A percentile compares a stretch with the other conserved stretches of the same genome.
These are phyloP conservation scores for Globodera rostochiensis DNA, from an alignment of 1,140 invertebrate genomes.

Conservation along the genomic window DNA sequence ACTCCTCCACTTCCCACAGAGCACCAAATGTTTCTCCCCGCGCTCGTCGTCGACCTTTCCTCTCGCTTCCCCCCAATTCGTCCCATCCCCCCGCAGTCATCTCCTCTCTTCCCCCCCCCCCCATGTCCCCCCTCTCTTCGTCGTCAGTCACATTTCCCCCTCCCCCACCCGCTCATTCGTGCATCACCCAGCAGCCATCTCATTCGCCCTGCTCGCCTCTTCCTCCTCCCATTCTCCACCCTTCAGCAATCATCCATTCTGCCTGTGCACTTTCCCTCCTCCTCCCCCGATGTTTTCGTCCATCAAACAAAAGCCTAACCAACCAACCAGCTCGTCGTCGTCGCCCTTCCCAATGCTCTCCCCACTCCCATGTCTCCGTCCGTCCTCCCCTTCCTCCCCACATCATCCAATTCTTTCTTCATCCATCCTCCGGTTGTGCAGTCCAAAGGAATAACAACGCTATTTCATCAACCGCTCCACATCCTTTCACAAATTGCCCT, in stretches of 20 bases:
- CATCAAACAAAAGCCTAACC: slow-evolving; percentile 7
- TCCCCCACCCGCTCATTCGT: slow-evolving; percentile 3
- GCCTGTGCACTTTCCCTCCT: slow-evolving; percentile 6
- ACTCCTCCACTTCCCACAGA: background rate
- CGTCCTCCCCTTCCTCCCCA: background rate
- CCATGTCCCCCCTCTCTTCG: background rate
- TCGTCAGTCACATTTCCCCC: background rate
- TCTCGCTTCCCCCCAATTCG: background rate
- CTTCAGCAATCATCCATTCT: too few relatives aligned
- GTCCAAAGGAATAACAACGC: background rate
- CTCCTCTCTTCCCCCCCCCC: slow-evolving; percentile 10
- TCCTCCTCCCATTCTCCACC: background rate
- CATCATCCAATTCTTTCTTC: slow-evolving; percentile 8
- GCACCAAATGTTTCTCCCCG: background rate
- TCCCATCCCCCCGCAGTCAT: slow-evolving; percentile 26
- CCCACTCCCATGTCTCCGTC: background rate
- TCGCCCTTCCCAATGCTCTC: background rate
- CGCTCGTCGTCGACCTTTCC: background rate
- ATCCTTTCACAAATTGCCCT: slow-evolving; percentile 8
- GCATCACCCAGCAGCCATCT: background rate
- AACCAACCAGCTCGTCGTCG: background rate
- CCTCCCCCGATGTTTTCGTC: background rate
- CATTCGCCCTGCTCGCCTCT: slow-evolving; percentile 2
- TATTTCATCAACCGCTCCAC: background rate
- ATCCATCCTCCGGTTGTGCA: background rate